These are phyloP conservation scores for Mystacides longicornis DNA, from an alignment of 2,888 invertebrate species.

Conservation along the genomic window DNA sequence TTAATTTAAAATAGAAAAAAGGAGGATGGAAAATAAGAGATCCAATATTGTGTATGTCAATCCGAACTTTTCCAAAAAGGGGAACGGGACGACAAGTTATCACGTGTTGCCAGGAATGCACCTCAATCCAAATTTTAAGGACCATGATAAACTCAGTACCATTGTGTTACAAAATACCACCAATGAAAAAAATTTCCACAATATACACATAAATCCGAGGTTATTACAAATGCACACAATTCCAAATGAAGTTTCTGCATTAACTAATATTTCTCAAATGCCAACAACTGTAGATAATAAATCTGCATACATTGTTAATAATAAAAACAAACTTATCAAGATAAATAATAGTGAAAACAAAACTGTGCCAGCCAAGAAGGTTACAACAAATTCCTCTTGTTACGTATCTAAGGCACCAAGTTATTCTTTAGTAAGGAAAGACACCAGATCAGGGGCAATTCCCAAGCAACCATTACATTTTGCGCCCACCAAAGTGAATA, in stretches of 20 bases:
- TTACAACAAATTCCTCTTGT: neutral
- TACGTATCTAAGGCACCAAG: constrained; percentile 14
- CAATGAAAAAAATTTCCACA: too few relatives aligned
- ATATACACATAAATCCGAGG: constrained; percentile 47
- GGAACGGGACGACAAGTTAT: constrained; percentile 5
- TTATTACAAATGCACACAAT: constrained; percentile 29
- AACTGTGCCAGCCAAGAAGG: neutral
- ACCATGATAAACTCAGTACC: neutral
- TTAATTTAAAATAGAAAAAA: constrained; percentile 29
- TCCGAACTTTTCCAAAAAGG: constrained; percentile 16
- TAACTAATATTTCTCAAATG: too few relatives aligned
- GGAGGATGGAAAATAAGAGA: constrained; percentile 1
- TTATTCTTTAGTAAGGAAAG: constrained; percentile 18
- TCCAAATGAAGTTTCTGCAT: neutral
- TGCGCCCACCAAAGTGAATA: too few relatives aligned
- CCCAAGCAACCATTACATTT: too few relatives aligned
- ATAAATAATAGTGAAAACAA: neutral
- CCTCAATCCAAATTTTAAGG: constrained; percentile 42
- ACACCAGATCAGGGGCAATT: neutral
- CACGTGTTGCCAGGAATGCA: constrained; percentile 26
- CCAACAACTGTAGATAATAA: neutral
- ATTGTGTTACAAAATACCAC: neutral
- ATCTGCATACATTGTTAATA: neutral
- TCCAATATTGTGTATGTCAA: constrained; percentile 16
- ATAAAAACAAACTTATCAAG: constrained; percentile 1